Evolutionary conservation across 2,888 invertebrate species (phyloP).

Genomic region (Spodoptera exigua): DNA sequence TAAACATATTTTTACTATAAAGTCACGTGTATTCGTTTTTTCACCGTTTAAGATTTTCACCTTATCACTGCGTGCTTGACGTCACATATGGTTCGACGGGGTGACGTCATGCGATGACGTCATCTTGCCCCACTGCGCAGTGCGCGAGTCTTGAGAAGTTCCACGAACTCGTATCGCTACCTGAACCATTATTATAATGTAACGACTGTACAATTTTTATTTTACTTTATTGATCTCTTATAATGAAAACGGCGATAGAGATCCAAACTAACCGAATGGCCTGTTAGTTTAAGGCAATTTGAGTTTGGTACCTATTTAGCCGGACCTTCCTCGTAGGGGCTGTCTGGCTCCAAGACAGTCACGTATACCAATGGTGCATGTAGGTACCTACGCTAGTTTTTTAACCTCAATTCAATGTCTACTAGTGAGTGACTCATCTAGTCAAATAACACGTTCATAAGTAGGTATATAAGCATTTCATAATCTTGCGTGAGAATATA

Average conservation of each 20-base stretch:
- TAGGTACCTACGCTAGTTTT: constrained; percentile 40
- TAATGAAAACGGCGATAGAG: constrained; percentile 23
- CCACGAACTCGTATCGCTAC: constrained; percentile 68
- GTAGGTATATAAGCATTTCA: constrained; percentile 43
- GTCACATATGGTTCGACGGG: constrained; percentile 71
- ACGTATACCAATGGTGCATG: constrained; percentile 56
- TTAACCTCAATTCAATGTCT: constrained; percentile 41
- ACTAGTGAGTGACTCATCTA: constrained; percentile 46
- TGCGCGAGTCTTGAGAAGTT: constrained; percentile 66
- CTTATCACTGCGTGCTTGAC: constrained; percentile 62
- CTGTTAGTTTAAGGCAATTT: constrained; percentile 35
- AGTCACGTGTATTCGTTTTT: constrained; percentile 19
- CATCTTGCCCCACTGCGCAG: constrained; percentile 64
- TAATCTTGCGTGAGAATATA: constrained; percentile 43
- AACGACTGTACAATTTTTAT: constrained; percentile 48
- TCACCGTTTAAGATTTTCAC: constrained; percentile 39
- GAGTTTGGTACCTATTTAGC: constrained; percentile 42
- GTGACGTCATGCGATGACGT: constrained; percentile 82
- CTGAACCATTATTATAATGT: constrained; percentile 57
- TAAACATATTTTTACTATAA: constrained; percentile 4
- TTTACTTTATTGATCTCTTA: constrained; percentile 43
- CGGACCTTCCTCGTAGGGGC: constrained; percentile 33
- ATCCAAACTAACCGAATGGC: constrained; percentile 11
- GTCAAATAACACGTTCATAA: constrained; percentile 24
- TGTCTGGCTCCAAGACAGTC: constrained; percentile 34